Evolutionary conservation across 1,140 invertebrate genomes (phyloP).

Genomic region (Papilio aristodemus): DNA sequence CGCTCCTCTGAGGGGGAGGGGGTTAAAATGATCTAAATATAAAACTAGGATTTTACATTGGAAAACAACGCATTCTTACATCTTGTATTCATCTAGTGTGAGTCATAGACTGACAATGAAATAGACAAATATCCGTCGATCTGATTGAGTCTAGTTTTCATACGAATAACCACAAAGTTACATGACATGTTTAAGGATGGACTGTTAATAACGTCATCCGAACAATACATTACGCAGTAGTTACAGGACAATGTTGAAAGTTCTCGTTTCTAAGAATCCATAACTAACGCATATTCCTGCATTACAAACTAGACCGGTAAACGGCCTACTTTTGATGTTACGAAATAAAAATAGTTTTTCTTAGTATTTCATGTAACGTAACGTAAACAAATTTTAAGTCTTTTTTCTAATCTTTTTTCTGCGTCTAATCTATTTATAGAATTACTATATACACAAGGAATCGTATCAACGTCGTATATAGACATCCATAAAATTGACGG

Average conservation of each 20-base stretch:
- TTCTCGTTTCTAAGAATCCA: background rate
- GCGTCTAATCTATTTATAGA: no score
- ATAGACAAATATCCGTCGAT: no score
- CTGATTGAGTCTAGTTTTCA: slow-evolving; percentile 22
- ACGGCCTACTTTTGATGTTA: background rate
- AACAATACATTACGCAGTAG: background rate
- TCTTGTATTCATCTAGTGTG: no score
- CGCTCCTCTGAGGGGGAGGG: slow-evolving; percentile 46
- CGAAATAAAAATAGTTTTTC: background rate
- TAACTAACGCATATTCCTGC: slow-evolving; percentile 1
- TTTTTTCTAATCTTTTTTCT: no score
- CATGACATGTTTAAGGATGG: background rate
- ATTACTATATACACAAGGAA: no score
- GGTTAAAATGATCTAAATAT: slow-evolving; percentile 61
- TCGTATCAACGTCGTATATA: no score
- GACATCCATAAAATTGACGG: no score
- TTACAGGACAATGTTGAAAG: slow-evolving; percentile 1
- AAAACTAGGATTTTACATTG: slow-evolving; percentile 34
- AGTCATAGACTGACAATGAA: no score
- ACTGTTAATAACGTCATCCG: background rate
- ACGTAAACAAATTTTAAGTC: background rate
- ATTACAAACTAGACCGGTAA: slow-evolving; percentile 7
- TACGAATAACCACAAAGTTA: background rate
- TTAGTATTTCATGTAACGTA: slow-evolving; percentile 8
- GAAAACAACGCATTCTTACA: background rate